Conservation (phyloP, 2,888 invertebrate genomes). For the Ligdia adustata region DNA sequence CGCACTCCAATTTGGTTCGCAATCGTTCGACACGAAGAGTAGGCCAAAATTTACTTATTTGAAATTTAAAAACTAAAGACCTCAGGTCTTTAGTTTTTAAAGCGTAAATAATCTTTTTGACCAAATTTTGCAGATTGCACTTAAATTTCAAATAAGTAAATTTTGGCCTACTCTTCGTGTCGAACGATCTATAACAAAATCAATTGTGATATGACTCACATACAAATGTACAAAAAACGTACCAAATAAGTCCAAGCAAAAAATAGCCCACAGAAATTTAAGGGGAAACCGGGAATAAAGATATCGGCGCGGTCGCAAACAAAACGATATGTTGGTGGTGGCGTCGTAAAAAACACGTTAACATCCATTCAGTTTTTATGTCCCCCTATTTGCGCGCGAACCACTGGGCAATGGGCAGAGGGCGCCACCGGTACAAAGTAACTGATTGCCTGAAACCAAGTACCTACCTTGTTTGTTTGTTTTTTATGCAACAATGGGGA, state of each 20-base stretch:
- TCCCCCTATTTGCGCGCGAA: conserved; percentile 73
- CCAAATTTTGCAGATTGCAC: no score
- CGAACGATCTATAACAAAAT: no score
- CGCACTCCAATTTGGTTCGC: no score
- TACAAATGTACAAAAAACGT: conserved; percentile 27
- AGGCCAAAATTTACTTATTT: no score
- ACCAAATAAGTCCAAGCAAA: conserved; percentile 32
- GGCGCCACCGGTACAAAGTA: conserved; percentile 60
- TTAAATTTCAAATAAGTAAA: no score
- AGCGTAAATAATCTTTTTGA: no score
- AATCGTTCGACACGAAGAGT: no score
- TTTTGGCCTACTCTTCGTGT: no score
- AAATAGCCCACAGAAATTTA: conserved; percentile 60
- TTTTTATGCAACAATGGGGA: conserved; percentile 7
- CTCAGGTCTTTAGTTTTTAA: no score
- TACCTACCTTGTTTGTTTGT: conserved; percentile 21
- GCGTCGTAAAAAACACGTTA: conserved; percentile 83
- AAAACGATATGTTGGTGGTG: conserved; percentile 78
- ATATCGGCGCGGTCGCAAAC: conserved; percentile 76
- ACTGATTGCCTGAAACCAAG: conserved; percentile 64
- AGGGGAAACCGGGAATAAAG: conserved; percentile 66
- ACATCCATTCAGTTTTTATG: conserved; percentile 82
- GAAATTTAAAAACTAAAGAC: no score
- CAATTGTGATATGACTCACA: no score
- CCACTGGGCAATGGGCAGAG: conserved; percentile 64